These are phyloP conservation scores for Paramormyrops kingsleyae DNA, from an alignment of 2,113 vertebrate genomes.

Conservation along the genomic window DNA sequence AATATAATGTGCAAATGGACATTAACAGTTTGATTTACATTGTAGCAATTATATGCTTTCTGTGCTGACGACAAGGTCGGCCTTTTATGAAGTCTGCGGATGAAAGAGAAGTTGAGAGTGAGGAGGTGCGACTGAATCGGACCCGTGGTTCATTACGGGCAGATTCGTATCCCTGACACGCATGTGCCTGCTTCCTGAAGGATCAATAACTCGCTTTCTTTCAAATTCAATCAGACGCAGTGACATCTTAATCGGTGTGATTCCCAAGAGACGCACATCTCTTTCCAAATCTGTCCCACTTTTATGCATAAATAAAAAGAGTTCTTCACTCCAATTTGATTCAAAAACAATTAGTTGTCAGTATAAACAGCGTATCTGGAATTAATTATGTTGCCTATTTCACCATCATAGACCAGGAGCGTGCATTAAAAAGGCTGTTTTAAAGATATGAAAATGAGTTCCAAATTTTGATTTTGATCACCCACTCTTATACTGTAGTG, in stretches of 20 bases:
- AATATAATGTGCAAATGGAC: not conserved
- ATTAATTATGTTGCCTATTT: not conserved
- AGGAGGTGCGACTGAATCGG: not conserved
- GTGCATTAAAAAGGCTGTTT: not conserved
- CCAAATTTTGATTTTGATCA: not conserved
- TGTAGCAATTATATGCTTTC: not conserved
- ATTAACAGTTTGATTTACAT: not conserved
- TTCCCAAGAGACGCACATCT: slow-evolving; percentile 1
- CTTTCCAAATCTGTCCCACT: slow-evolving; percentile 14
- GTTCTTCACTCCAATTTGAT: not conserved
- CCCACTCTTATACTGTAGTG: not conserved
- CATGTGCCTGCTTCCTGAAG: slow-evolving; percentile 3
- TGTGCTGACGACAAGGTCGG: not conserved
- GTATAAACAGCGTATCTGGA: not conserved
- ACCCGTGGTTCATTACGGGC: not conserved
- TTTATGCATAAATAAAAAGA: not conserved
- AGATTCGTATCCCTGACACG: slow-evolving; percentile 10
- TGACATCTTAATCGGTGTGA: slow-evolving; percentile 20
- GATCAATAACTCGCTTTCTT: slow-evolving; percentile 19
- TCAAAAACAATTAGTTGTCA: not conserved
- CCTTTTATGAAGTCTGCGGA: not conserved
- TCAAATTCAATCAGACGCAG: slow-evolving; percentile 21
- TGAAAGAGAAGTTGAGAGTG: not conserved
- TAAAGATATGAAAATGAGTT: not conserved
- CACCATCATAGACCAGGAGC: not conserved